Base-by-base conservation (phyloP, 1,140 invertebrate genomes). In the Ladona fulva region DNA sequence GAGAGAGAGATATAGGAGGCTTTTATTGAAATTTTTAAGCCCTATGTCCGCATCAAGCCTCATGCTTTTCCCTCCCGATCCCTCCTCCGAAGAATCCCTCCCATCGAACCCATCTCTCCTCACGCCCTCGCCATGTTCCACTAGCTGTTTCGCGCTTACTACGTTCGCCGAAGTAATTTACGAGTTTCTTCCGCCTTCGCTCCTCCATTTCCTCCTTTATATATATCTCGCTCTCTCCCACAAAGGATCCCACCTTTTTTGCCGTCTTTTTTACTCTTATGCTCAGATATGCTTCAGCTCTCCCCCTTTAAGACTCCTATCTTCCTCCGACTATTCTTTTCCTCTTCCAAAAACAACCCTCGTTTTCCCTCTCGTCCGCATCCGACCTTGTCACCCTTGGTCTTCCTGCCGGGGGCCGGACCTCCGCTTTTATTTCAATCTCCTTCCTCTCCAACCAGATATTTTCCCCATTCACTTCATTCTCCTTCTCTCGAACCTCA, bases 11-110 rank as follows among this genome's bases (percentile, higher is more conserved):
- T 66, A 66, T 5, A 12, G 52, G n/a, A 22, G 3, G 52, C 52
- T 66, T 66, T 66, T 66, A 66, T 66, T 66, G 52, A 66, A 66
- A 66, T 66, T 66, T 66, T 66, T 66, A 66, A 66, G 52, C 52
- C 52, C 1, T 19, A 19, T 52, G 44, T 52, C 44, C 52, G 52
- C 52, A 12, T 66, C 12, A 12, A 66, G n/a, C 52, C n/a, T 22
- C 52, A 5, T 66, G 14, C 52, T 3, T 66, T 19, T 11, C 44
- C 44, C 10, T 66, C 52, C n/a, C n/a, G 16, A 66, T 66, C 52
- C 29, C 5, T 66, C 3, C n/a, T 66, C 52, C 3, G 52, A 66
- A 66, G n/a, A 19, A 66, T 22, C 52, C 19, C 44, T 22, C 52
- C 29, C 29, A 37, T 37, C 29, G 14, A 66, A 19, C 52, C 19